These are phyloP conservation scores for Corydoras sp. DNA, from an alignment of 2,113 vertebrate genomes.

Conservation along the genomic window DNA sequence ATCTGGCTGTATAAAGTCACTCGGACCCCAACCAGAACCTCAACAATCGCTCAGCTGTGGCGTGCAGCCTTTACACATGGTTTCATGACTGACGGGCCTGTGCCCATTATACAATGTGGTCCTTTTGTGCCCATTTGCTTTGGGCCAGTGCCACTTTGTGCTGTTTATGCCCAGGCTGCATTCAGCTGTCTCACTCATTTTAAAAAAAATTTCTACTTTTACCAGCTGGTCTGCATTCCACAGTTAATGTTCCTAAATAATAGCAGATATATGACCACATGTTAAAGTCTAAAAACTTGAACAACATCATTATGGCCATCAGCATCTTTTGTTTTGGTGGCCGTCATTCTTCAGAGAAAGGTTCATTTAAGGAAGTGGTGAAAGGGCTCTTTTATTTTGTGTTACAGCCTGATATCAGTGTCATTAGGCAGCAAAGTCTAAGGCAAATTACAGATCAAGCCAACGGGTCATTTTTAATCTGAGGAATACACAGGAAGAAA, in stretches of 20 bases:
- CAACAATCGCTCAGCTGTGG: conserved; percentile 32
- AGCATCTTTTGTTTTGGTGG: too few relatives aligned
- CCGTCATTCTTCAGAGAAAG: too few relatives aligned
- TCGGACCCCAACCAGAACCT: not conserved
- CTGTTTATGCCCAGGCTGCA: not conserved
- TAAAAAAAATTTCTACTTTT: conserved; percentile 3
- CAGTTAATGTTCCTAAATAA: not conserved
- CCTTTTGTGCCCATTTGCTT: conserved; percentile 20
- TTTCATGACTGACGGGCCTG: not conserved
- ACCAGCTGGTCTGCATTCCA: not conserved
- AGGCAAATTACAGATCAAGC: not conserved
- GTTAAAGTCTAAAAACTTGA: too few relatives aligned
- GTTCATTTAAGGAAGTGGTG: too few relatives aligned
- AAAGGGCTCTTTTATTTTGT: too few relatives aligned
- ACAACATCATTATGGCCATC: too few relatives aligned
- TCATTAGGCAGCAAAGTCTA: not conserved
- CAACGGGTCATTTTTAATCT: not conserved
- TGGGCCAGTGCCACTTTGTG: not conserved
- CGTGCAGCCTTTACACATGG: not conserved
- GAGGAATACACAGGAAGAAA: too few relatives aligned
- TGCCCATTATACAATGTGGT: conserved; percentile 9
- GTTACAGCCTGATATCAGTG: not conserved
- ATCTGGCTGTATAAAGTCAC: conserved; percentile 5
- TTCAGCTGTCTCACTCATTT: not conserved
- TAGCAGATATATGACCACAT: not conserved